Conservation (phyloP, 2,113 vertebrate genomes). For the Geococcyx californianus region DNA sequence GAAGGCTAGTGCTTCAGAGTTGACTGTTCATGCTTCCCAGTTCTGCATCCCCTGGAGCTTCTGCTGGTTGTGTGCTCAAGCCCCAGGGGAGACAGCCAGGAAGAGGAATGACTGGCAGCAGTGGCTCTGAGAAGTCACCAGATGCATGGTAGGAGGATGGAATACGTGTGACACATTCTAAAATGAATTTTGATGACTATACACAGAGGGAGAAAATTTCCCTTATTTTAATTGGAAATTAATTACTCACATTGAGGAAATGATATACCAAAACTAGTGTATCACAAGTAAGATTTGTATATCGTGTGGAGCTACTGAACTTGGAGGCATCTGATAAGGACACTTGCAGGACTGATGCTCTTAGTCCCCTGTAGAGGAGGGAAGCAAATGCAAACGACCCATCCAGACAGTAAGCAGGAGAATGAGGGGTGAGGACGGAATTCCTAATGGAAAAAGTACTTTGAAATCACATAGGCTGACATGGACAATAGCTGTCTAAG, state of each 20-base stretch:
- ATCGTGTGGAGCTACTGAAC: neutral
- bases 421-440: neutral
- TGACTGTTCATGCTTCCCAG: neutral
- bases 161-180: neutral
- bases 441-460: neutral
- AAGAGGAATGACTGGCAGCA: neutral
- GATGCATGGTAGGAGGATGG: neutral
- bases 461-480: rapidly evolving
- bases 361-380: neutral
- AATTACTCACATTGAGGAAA: neutral
- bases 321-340: neutral
- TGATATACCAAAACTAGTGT: neutral
- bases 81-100: neutral
- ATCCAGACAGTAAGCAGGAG: neutral
- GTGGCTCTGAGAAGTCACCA: neutral
- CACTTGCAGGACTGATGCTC: neutral
- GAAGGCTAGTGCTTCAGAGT: neutral
- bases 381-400: neutral
- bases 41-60: neutral
- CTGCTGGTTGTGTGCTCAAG: neutral
- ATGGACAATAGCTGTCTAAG: neutral
- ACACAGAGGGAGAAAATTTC: neutral
- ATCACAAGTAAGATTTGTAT: rapidly evolving
- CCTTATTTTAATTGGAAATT: neutral
- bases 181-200: rapidly evolving